phyloP scores from a whole-genome alignment of 2,113 vertebrate genomes.

The Machaerirhynchus nigripectus region DNA sequence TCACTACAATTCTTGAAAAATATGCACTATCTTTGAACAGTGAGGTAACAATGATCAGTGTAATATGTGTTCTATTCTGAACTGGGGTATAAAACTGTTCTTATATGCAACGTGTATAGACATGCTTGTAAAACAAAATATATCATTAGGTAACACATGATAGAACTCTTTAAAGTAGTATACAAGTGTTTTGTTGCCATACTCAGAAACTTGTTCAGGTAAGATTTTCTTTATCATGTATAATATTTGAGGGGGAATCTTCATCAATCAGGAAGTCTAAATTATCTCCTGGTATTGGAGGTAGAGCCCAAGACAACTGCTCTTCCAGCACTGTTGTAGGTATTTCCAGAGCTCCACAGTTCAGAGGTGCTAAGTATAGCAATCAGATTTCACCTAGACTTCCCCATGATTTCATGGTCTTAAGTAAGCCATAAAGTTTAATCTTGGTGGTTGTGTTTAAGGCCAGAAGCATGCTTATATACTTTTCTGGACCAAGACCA shows the following conservation, averaged over 20 bases:
- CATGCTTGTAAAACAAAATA: neutral
- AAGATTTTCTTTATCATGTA: neutral
- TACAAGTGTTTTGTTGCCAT: neutral
- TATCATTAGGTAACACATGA: neutral
- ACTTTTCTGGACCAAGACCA: neutral
- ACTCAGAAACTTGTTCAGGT: neutral
- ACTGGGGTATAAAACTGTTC: neutral
- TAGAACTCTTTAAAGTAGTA: neutral
- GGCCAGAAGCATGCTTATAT: neutral
- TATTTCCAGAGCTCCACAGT: neutral
- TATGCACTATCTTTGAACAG: neutral
- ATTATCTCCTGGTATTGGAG: neutral
- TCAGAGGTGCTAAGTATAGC: conserved; percentile 6
- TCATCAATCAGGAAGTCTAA: neutral
- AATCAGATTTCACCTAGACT: neutral
- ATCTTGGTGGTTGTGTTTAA: neutral
- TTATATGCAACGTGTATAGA: neutral
- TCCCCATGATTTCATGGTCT: conserved; percentile 1
- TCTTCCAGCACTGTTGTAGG: neutral
- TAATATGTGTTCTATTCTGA: neutral
- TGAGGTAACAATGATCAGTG: neutral
- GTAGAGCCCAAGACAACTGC: neutral
- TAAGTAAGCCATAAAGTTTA: conserved; percentile 3
- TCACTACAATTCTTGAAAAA: neutral
- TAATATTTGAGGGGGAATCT: neutral